Base-by-base conservation (phyloP, 2,113 vertebrate species). In the Tenrec ecaudatus region DNA sequence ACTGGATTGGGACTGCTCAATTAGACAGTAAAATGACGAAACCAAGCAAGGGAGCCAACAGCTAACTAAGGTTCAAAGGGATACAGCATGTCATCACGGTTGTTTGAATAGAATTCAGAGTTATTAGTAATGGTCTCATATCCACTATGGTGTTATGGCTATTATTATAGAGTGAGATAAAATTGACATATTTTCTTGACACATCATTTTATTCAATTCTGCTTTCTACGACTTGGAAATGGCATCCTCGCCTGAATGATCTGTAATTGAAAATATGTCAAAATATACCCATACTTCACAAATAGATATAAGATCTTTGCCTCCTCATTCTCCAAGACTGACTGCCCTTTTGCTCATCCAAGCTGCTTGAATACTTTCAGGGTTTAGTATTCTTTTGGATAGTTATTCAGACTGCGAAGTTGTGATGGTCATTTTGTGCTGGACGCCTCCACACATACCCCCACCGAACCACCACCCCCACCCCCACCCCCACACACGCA, bases 1-100 rank as follows among this genome's bases (percentile, higher is more conserved):
- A 97, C 98, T 97, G 97, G 94, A 96, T 96, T 96, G 92, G 96
- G 97, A 97, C 97, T 97, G 97, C 95, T 97, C 97, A 97, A 96
- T 98, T 98, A 97, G 94, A 89, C 88, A 95, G 93, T 97, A 95
- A 88, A 47, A 81, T 87, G 75, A 77, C 69, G 96, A 90, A 89
- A 88, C n/a, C 88, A 95, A 92, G 17, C 27, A 78, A 69, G 27
- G 31, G 17, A 93, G 81, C 36, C 69, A 84, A 43, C 25, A 93
- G 27, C 95, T 95, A 94, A 82, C 86, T 85, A 64, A 80, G 40
- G 19, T 86, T 97, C 76, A 93, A 89, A 93, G 69, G 89, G 95
- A 15, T 25, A 27, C 12, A 82, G 3, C 77, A 77, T 69, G 87
- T 94, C 80, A 88, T 86, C 88, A 80, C 47, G 64, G 92, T 82